Percentiles rank a stretch among this genome's conserved stretches.
Evolutionary conservation across 2,888 invertebrate species (phyloP).

Genomic region (Chirona hameri): DNA sequence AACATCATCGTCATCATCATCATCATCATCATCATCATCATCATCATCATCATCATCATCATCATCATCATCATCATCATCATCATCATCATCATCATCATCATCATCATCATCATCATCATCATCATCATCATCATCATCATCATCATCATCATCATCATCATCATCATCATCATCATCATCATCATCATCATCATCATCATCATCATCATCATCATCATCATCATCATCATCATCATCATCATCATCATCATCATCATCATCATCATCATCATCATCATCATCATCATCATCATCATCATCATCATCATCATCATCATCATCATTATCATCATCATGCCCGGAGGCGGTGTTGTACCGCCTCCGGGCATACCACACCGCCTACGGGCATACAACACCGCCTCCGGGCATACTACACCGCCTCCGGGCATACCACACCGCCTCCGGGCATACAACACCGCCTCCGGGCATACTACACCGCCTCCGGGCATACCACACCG

Average conservation of each 20-base stretch:
- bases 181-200: conserved; percentile 22
- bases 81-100: conserved; percentile 22
- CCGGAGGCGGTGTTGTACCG: too few species aligned
- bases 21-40: too few species aligned
- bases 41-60: conserved; percentile 22
- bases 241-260: conserved; percentile 22
- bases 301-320: conserved; percentile 22
- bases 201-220: conserved; percentile 22
- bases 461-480: too few species aligned
- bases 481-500: too few species aligned
- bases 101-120: conserved; percentile 12
- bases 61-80: conserved; percentile 22
- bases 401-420: too few species aligned
- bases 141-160: conserved; percentile 22
- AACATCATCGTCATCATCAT: too few species aligned
- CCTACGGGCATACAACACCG: too few species aligned
- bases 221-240: conserved; percentile 22
- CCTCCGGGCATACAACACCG: too few species aligned
- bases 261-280: conserved; percentile 22
- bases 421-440: too few species aligned
- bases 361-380: too few species aligned
- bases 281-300: conserved; percentile 22
- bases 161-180: conserved; percentile 22
- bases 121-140: conserved; percentile 22
- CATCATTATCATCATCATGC: background rate